Base-by-base conservation (phyloP, 2,113 vertebrate species). In the Anas platyrhynchos region DNA sequence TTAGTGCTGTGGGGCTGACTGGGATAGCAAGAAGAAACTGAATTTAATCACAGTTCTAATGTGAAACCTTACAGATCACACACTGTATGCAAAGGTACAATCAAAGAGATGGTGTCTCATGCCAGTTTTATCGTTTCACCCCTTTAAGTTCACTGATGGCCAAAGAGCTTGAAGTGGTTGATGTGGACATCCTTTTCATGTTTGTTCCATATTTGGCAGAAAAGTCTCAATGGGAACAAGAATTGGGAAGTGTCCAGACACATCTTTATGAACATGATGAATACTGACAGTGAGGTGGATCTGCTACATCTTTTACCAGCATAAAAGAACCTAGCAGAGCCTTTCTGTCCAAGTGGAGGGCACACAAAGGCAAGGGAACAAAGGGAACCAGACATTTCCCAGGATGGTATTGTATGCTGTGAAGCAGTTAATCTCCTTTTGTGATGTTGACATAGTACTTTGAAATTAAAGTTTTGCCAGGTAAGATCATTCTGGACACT, bases 381-480 rank as follows among this genome's bases (percentile, higher is more conserved):
- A 4, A 68, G 55, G 71, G 41, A 86, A 86, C 6, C 63, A 86
- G 79, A 41, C 15, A 23, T 21, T 63, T 88, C 65, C 75, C 79
- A 77, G 56, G 29, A 71, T 31, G 76, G 16, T 21, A 20, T 3
- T 1, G 0, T 27, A 38, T 25, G 22, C 63, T 73, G 71, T 44
- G 58, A 58, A 91, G 29, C 29, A 71, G 65, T 43, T 83, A 21
- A 56, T 78, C 83, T 71, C 75, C 65, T 81, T 80, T 43, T 71
- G 65, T 83, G 77, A 34, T 93, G 91, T 50, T 65, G 74, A 32
- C 41, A 18, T 14, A n/a, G 46, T 15, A 27, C 29, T 93, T 72
- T 66, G 72, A 88, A 93, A 44, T 56, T n/a, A 61, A 32, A 78
- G 52, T 43, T 96, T 81, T 89, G 85, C 36, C 74, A 74, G 62